phyloP scores from a whole-genome alignment of 2,888 invertebrate species.

The Drosophila percnosoma region DNA sequence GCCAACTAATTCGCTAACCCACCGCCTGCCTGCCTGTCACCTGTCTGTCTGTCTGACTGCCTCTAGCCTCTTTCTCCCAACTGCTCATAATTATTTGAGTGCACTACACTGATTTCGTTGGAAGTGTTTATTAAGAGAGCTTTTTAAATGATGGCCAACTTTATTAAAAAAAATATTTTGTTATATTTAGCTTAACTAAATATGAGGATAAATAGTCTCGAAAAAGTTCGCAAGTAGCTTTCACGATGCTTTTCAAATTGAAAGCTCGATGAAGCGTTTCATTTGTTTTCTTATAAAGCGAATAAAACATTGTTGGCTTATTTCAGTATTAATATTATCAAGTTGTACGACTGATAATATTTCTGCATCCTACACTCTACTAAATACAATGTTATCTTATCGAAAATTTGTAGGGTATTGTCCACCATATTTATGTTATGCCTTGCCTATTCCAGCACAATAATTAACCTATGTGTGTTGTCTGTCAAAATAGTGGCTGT shows the following conservation, averaged over 20 bases:
- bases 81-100: conserved; percentile 59
- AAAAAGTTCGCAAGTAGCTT: background rate
- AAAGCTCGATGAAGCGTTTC: background rate
- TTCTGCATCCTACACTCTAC: background rate
- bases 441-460: conserved; percentile 20
- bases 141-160: background rate
- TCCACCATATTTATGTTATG: background rate
- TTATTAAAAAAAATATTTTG: conserved; percentile 1
- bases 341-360: background rate
- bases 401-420: conserved; percentile 21
- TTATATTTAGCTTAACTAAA: background rate
- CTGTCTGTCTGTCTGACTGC: conserved; percentile 38
- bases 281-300: background rate
- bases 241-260: background rate
- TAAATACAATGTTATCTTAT: background rate
- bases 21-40: conserved; percentile 42
- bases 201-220: conserved; percentile 1
- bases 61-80: conserved; percentile 23
- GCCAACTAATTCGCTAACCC: conserved; percentile 65
- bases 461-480: conserved; percentile 53
- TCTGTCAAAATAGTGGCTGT: conserved; percentile 47
- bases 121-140: background rate
- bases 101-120: conserved; percentile 25
- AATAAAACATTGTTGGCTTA: no score
- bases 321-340: background rate